Base-by-base conservation (phyloP, 2,113 vertebrate genomes). In the Pantherophis guttatus region DNA sequence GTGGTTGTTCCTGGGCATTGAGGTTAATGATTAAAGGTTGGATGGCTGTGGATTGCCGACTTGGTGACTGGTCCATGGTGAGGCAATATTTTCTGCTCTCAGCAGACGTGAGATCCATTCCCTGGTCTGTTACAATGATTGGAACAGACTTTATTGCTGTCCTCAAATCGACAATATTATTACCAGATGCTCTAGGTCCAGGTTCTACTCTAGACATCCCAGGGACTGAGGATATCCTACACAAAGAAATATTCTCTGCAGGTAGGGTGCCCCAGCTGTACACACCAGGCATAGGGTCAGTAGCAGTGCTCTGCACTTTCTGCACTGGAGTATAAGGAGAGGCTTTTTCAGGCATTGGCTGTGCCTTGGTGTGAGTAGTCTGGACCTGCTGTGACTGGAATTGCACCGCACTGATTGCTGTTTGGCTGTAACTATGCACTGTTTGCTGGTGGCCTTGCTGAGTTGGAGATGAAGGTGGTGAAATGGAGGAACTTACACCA, bases 101-200 rank as follows among this genome's bases (percentile, higher is more conserved):
- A 0, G 98, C 97, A 5, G 99, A 99, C 21, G 99, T 99, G 93
- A 99, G 97, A 96, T 99, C 99, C 99, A 99, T 99, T 44, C 99
- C 99, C 93, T 99, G 98, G 95, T 99, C 99, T 8, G 99, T 99
- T 97, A 99, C 99, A 94, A 99, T 99, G 96, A 99, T 98, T 93
- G 99, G 99, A 0, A 98, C 97, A 26, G 99, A 97, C 70, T 98
- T 99, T 91, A 98, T 85, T 0, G 98, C 98, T 0, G 99, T 98
- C 94, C 99, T 98, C 65, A 99, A 97, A 94, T 99, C 99, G 39
- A 99, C 98, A 21, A 99, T 97, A 0, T 97, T 98, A 75, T 97
- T 97, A 92, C 97, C 97, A 0, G 97, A 96, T 5, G 94, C 95
- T 95, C 98, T 98, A 96, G 98, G 98, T 10, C 98, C 97, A 11